Conservation (phyloP, 2,797 vertebrate species). For the Molossus alvarezi region DNA sequence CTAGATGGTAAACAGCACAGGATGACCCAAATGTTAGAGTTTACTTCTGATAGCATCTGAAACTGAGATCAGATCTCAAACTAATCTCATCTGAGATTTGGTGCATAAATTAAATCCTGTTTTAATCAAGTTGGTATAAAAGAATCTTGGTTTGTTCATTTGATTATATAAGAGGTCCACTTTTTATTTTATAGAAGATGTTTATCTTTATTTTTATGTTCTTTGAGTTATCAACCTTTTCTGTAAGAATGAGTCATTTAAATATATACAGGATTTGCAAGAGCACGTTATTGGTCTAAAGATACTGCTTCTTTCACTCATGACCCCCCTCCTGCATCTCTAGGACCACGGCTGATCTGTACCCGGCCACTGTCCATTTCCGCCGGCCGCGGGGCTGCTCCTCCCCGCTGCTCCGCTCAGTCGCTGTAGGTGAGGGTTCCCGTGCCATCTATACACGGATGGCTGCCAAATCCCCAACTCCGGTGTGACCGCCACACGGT, state of each 20-base stretch:
- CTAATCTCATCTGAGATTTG: background rate
- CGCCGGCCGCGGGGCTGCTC: background rate
- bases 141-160: slow-evolving; percentile 40
- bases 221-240: slow-evolving; percentile 40
- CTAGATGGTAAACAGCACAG: slow-evolving; percentile 1
- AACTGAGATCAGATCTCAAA: slow-evolving; percentile 6
- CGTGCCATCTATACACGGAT: background rate
- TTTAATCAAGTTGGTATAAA: slow-evolving; percentile 2
- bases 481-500: background rate
- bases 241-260: slow-evolving; percentile 44
- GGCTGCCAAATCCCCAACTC: background rate
- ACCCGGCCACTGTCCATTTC: background rate
- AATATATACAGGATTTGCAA: background rate
- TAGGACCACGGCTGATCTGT: background rate
- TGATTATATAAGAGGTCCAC: slow-evolving; percentile 6
- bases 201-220: slow-evolving; percentile 23
- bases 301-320: background rate
- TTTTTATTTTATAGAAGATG: slow-evolving; percentile 57
- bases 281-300: background rate
- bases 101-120: background rate
- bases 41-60: background rate
- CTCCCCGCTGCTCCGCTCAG: background rate
- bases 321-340: background rate
- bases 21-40: background rate
- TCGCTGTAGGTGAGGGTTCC: background rate